Base-by-base conservation (phyloP, 1,140 invertebrate genomes). In the Philotrypesis tridentata region DNA sequence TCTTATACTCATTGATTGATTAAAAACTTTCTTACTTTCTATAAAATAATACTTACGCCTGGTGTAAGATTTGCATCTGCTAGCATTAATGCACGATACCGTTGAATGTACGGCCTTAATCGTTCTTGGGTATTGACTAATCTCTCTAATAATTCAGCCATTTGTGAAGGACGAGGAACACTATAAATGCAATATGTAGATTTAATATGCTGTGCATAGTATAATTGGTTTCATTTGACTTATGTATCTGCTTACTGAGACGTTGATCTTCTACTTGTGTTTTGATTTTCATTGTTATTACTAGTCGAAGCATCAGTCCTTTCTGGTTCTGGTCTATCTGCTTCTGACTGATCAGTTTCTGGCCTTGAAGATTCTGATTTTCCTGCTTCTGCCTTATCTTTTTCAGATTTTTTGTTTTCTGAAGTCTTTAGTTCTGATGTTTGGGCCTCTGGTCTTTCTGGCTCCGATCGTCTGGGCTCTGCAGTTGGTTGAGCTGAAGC, bases 81-180 rank as follows among this genome's bases (percentile, higher is more conserved):
- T 31, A 89, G 86, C 87, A 95, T 92, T 60, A 95, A 92, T 61
- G 91, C 86, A 40, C 93, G 92, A 85, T 95, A 95, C 80, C 92
- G 91, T 80, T 93, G 91, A 83, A 95, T 87, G 80, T 94, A 95
- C 1, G 95, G 95, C 83, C 93, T 89, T 40, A 96, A 89, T 71
- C 94, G 92, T n/a, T 89, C 89, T 84, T 95, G 94, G 4, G 95
- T 92, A n/a, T 89, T 88, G 60, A 92, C 87, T 72, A 95, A 91
- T 82, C 92, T 91, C 70, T 94, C 93, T 71, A 96, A 88, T 14
- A 95, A 89, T 83, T 93, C 92, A 33, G 93, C 94, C 90, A 95
- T 92, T 83, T 93, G 93, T 33, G 90, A 87, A 2, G 94, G 94
- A 87, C 80, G 93, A 89, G 83, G 93, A 87, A 85, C 84, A 61